Percentiles rank a stretch among this genome's conserved stretches.
These are phyloP conservation scores for Chromoteleia sp. DNA, from an alignment of 2,888 invertebrate genomes.

Conservation along the genomic window DNA sequence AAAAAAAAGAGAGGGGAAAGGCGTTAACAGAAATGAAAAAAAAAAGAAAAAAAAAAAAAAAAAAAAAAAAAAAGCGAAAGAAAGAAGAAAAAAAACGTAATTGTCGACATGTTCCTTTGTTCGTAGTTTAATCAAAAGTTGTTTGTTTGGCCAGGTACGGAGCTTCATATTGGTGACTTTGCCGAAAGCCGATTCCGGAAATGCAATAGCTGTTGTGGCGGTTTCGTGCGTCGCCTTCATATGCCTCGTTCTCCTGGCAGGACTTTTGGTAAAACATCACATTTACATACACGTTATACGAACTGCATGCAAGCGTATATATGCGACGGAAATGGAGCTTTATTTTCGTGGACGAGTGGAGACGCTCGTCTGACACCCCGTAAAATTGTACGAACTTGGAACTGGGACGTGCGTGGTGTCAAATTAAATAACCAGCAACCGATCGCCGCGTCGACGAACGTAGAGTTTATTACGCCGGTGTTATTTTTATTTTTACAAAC, in stretches of 20 bases:
- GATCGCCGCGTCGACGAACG: too few species aligned
- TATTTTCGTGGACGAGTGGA: conserved; percentile 68
- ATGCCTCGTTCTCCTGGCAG: conserved; percentile 91
- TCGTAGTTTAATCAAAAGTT: conserved; percentile 28
- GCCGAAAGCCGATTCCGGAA: conserved; percentile 81
- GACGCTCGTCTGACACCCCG: conserved; percentile 61
- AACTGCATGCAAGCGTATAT: conserved; percentile 67
- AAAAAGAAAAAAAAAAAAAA: too few species aligned
- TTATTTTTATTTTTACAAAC: too few species aligned
- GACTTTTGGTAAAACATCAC: conserved; percentile 88
- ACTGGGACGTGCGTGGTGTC: neutral
- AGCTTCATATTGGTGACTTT: conserved; percentile 77
- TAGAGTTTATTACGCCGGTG: too few species aligned
- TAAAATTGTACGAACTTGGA: too few species aligned
- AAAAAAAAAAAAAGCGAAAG: too few species aligned
- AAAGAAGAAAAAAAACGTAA: conserved; percentile 2
- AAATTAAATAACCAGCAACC: too few species aligned
- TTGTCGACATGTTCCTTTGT: conserved; percentile 8
- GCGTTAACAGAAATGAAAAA: too few species aligned
- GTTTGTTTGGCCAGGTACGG: conserved; percentile 77
- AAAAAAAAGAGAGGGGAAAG: too few species aligned
- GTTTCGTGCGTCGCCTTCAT: conserved; percentile 93
- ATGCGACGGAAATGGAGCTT: conserved; percentile 69
- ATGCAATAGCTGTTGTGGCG: conserved; percentile 91
- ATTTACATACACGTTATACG: conserved; percentile 70